Evolutionary conservation across 2,888 invertebrate genomes (phyloP), one percentile per base, ranked within the genome.

Genomic region (Schrankia costaestrigalis): DNA sequence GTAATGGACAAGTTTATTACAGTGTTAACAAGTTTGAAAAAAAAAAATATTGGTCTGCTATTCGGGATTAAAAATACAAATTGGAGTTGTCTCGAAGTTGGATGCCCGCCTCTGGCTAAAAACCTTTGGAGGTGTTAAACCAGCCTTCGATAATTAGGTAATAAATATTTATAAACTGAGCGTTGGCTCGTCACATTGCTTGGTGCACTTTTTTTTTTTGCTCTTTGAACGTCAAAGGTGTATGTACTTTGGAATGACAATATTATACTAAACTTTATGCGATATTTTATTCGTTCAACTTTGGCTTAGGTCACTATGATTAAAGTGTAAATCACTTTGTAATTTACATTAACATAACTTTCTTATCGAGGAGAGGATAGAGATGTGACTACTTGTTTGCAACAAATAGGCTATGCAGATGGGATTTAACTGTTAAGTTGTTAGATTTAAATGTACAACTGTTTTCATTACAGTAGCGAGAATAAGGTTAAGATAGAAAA

Each of bases 151-250:
- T 84, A 83, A 83, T 82, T 74, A 77, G 79, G 76, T 74, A 76
- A 82, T 86, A 83, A 84, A 85, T 84, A 85, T 85, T 85, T 84
- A 84, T 82, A 83, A 81, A 77, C 67, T 69, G 49, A 61, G 70
- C 63, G 64, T 56, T 53, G 60, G 64, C 70, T 71, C 76, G 71
- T 77, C 76, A 73, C 59, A 59, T 57, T 60, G 59, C 54, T 56
- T 46, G 63, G 59, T 59, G 53, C 47, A 56, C 49, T 54, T 61
- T 56, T 53, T 62, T 67, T 67, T 71, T 70, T 69, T 63, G 55
- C 65, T 56, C 51, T 63, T 63, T 60, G 51, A 57, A 62, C 69
- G 63, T 70, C 72, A 73, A 73, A 74, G 60, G 62, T 65, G 50
- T 59, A 53, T 49, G 49, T 60, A 44, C 51, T n/a, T n/a, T n/a